Evolutionary conservation across 2,113 vertebrate genomes (phyloP), one percentile per base, ranked within the genome.

Genomic region (Ceyx cyanopectus): DNA sequence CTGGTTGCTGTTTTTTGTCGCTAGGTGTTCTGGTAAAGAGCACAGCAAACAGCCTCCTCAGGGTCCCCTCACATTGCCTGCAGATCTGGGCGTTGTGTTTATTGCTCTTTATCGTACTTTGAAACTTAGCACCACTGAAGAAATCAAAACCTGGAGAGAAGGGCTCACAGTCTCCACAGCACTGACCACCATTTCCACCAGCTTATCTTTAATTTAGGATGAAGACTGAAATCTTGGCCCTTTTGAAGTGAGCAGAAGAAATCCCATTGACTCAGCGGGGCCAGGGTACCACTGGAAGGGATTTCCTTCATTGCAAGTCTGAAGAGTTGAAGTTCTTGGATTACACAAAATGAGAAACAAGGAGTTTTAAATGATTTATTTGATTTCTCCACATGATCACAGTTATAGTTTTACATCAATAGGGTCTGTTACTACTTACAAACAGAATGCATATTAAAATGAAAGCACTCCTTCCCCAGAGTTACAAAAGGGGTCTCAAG

Each of bases 371-470:
- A 98, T 95, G 70, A 97, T 99, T 99, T 99, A 98, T 99, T 99
- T 97, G 98, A 96, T 97, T 98, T 98, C 96, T 98, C 97, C 98
- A 98, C 98, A 98, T 98, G 93, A 98, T 98, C 98, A 99, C 99
- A 99, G 98, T 98, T 98, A 98, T 98, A 98, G 97, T 98, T 98
- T 98, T 98, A 99, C 98, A 99, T 98, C 97, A 94, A 98, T 95
- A 98, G 98, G 97, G 97, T 97, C 98, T 97, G 95, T 98, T 97
- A 98, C 98, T 98, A 98, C 98, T 98, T 98, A 98, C 98, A 99
- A 98, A 98, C 97, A 98, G 96, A 99, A 98, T 98, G 98, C 97
- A 98, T 97, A 98, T 97, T 97, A 97, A 98, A 98, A 98, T 98
- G 97, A 98, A 98, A 98, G 95, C 97, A 96, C 97, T 98, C 97